Evolutionary conservation across 2,797 vertebrate genomes (phyloP), one percentile per base, ranked within the genome.

Genomic region (Melanotaenia parkinsoni): DNA sequence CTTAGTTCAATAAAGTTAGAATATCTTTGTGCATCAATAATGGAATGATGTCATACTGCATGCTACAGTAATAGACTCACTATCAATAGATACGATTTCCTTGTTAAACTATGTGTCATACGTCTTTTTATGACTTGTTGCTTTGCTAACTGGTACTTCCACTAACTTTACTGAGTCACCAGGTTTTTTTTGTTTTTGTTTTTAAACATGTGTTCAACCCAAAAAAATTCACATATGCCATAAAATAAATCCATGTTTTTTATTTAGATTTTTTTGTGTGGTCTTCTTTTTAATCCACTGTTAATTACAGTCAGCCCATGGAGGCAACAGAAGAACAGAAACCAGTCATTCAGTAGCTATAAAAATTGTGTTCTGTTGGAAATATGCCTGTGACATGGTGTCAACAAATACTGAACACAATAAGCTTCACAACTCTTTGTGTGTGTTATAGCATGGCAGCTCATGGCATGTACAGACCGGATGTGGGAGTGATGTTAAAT

Each of bases 391-490:
- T 33, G 38, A 73, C 51, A 50, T 3, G 1, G 26, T 76, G 78
- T 82, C 65, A 73, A 59, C 67, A 66, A 79, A 70, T 37, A 60
- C 73, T 74, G 64, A 64, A 37, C 22, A 64, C 30, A 54, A 51
- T 45, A 28, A 51, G 35, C 24, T 28, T 16, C 28, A 16, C 7
- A 30, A 32, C 54, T 57, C 16, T 33, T 53, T 35, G 45, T 50
- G 67, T 61, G 58, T 79, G 33, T 73, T 73, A 79, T 75, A 72
- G 62, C 81, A 61, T 74, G 74, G 78, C 14, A n/a, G 40, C 64
- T 71, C 69, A 68, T 71, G 63, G 63, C 80, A 76, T 78, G 67
- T 61, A 60, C 63, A 72, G 65, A 80, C 72, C 38, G 68, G 74
- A 78, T 85, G 69, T 72, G 11, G 72, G 59, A 79, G 70, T 78